phyloP scores from a whole-genome alignment of 2,113 vertebrate genomes.

The Festucalex cinctus region DNA sequence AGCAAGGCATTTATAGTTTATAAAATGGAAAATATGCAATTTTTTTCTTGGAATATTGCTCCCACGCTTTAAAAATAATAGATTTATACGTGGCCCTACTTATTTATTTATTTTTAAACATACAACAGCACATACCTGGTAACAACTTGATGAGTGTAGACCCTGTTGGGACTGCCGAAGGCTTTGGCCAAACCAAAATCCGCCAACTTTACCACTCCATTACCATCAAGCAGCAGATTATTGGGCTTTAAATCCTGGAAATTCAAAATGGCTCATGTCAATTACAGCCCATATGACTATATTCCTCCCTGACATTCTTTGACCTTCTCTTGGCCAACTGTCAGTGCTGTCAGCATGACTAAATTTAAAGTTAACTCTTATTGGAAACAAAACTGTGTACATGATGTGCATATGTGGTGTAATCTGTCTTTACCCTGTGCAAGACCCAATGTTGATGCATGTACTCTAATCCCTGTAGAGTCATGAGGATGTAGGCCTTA shows the following conservation, averaged over 20 bases:
- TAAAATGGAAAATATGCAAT: no score
- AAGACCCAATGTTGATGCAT: constrained; percentile 95
- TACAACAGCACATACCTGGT: constrained; percentile 78
- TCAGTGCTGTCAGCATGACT: neutral
- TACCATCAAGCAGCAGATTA: constrained; percentile 92
- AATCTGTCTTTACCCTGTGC: constrained; percentile 83
- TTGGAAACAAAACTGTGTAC: neutral
- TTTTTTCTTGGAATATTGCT: no score
- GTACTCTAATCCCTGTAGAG: constrained; percentile 94
- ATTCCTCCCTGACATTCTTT: neutral
- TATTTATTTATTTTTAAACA: neutral
- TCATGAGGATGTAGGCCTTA: constrained; percentile 97
- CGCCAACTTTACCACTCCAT: constrained; percentile 91
- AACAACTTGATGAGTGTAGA: constrained; percentile 96
- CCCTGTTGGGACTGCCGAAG: constrained; percentile 94
- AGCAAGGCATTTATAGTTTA: no score
- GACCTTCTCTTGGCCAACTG: neutral
- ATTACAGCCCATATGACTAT: neutral
- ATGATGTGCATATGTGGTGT: neutral
- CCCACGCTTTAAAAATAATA: no score
- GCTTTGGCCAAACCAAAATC: constrained; percentile 97
- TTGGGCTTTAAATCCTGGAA: constrained; percentile 95
- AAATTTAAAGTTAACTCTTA: neutral
- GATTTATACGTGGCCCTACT: no score
- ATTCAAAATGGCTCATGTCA: constrained; percentile 17